phyloP scores from a whole-genome alignment of 2,113 vertebrate genomes.

The Beaufortia kweichowensis region DNA sequence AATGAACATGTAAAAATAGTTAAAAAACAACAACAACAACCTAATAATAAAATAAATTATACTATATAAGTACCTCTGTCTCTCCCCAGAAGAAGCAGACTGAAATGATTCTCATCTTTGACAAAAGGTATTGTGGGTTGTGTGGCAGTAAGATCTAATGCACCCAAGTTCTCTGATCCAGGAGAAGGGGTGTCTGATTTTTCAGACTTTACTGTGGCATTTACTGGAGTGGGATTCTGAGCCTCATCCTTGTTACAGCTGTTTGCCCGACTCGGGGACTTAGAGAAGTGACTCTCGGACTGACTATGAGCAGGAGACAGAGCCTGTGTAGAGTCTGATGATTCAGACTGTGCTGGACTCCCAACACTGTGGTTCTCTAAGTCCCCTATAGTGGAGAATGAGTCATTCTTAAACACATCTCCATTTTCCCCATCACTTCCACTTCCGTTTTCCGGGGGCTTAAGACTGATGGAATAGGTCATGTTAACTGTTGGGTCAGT shows the following conservation, averaged over 20 bases:
- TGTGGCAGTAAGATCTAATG: constrained; percentile 93
- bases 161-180: constrained; percentile 83
- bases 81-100: constrained; percentile 94
- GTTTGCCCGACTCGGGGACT: constrained; percentile 82
- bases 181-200: constrained; percentile 88
- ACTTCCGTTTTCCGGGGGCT: constrained; percentile 78
- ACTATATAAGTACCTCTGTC: constrained; percentile 88
- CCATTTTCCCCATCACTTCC: constrained; percentile 85
- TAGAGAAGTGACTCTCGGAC: constrained; percentile 86
- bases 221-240: constrained; percentile 72
- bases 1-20: background rate
- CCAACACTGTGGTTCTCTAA: constrained; percentile 90
- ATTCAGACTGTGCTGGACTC: constrained; percentile 92
- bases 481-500: constrained; percentile 91
- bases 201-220: constrained; percentile 89
- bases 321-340: constrained; percentile 89
- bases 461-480: constrained; percentile 79
- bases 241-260: constrained; percentile 78
- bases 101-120: constrained; percentile 96
- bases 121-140: constrained; percentile 82
- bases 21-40: background rate
- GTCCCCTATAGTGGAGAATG: constrained; percentile 83
- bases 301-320: constrained; percentile 88
- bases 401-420: constrained; percentile 87
- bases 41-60: background rate